Evolutionary conservation across 1,140 invertebrate species (phyloP).

Genomic region (Brachystomella parvula): DNA sequence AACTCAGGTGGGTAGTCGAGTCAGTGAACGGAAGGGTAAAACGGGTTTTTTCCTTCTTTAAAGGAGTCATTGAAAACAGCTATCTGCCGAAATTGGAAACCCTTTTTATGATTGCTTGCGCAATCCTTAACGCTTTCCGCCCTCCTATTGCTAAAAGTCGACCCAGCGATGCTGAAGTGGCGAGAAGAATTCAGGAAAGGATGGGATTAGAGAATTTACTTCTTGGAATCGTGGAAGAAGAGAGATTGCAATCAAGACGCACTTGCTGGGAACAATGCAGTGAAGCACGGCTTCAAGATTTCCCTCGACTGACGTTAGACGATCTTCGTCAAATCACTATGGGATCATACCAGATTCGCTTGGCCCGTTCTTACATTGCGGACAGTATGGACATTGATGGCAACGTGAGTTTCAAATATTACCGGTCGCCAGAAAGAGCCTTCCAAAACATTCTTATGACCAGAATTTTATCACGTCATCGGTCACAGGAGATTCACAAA

Average conservation of each 20-base stretch:
- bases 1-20: conserved; percentile 43
- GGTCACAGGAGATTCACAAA: no score
- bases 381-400: background rate
- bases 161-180: background rate
- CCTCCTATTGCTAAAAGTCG: background rate
- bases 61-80: background rate
- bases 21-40: conserved; percentile 39
- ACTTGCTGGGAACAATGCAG: background rate
- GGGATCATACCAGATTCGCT: conserved; percentile 21
- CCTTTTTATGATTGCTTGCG: conserved; percentile 19
- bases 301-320: conserved; percentile 20
- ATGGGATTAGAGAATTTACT: background rate
- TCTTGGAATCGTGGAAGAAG: background rate
- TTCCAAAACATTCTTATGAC: no score
- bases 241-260: background rate
- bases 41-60: conserved; percentile 22
- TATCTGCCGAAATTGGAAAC: conserved; percentile 14
- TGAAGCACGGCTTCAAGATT: conserved; percentile 1
- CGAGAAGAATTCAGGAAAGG: background rate
- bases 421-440: background rate
- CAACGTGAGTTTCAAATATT: background rate
- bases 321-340: conserved; percentile 16
- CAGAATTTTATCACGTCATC: no score
- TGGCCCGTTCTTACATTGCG: conserved; percentile 12
- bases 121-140: conserved; percentile 16